Evolutionary conservation across 2,797 vertebrate species (phyloP).

Genomic region (Tokudaia tokunoshimensis): DNA sequence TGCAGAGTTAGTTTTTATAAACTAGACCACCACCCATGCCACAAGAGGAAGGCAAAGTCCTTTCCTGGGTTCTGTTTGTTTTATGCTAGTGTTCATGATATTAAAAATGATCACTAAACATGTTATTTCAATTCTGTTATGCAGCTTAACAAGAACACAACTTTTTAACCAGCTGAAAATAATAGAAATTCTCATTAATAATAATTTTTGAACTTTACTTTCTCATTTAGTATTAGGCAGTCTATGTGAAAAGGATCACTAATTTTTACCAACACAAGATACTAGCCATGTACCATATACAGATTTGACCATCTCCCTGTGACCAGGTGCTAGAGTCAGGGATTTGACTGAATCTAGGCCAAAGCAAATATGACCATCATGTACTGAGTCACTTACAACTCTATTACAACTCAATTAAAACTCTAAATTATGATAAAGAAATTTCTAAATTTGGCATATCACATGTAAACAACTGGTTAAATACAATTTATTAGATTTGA

Average conservation of each 20-base stretch:
- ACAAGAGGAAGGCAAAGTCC: not conserved
- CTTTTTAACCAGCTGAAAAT: not conserved
- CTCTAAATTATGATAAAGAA: not conserved
- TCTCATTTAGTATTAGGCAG: conserved; percentile 2
- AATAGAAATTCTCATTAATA: not conserved
- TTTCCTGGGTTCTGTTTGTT: not conserved
- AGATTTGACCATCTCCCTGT: not conserved
- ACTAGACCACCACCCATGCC: not conserved
- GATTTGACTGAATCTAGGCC: not conserved
- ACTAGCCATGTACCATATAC: not conserved
- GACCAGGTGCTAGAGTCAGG: not conserved
- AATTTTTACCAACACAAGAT: not conserved
- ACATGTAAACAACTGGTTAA: not conserved
- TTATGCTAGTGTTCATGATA: not conserved
- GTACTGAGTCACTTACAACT: not conserved
- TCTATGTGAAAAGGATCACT: not conserved
- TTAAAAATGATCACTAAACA: not conserved
- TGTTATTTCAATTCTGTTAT: not conserved
- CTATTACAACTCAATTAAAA: not conserved
- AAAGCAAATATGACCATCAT: not conserved
- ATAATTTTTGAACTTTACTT: not conserved
- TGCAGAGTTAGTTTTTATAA: not conserved
- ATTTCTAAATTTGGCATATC: not conserved
- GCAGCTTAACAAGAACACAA: not conserved
- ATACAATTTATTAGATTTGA: not conserved